Percentiles rank a stretch among this genome's conserved stretches.
phyloP scores from a whole-genome alignment of 2,113 vertebrate species.

The Atrichornis clamosus region DNA sequence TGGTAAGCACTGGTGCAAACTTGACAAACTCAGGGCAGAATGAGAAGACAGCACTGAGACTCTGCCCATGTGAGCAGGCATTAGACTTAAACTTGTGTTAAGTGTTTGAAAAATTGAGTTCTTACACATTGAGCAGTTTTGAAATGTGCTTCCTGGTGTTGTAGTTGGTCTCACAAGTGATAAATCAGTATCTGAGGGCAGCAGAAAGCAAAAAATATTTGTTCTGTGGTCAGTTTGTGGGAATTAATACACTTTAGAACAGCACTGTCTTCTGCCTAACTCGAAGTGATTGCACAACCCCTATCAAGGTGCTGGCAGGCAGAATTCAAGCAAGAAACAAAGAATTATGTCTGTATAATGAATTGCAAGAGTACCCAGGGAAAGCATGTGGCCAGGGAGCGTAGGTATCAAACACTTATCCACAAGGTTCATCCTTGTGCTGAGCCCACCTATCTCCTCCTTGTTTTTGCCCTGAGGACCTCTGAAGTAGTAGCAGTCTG shows the following conservation, averaged over 20 bases:
- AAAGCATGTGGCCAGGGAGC: not conserved
- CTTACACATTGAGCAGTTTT: not conserved
- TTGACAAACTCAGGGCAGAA: not conserved
- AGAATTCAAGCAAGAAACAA: not conserved
- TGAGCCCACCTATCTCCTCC: not conserved
- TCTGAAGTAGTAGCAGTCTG: not conserved
- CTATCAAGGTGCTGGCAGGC: not conserved
- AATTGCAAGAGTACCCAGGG: not conserved
- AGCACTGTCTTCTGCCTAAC: not conserved
- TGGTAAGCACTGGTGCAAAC: not conserved
- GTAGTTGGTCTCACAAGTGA: not conserved
- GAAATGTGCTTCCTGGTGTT: not conserved
- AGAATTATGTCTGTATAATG: not conserved
- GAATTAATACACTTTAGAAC: not conserved
- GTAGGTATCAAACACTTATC: not conserved
- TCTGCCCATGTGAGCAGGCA: not conserved
- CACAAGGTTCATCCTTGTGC: not conserved
- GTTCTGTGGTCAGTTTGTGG: not conserved
- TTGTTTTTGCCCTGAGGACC: not conserved
- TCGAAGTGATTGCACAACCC: not conserved
- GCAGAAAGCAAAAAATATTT: not conserved
- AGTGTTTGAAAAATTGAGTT: not conserved
- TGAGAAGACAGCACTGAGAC: not conserved
- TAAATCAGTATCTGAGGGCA: not conserved
- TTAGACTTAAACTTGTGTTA: not conserved